These are phyloP conservation scores for Drosophila kurseongensis DNA, from an alignment of 1,140 invertebrate species.

Conservation along the genomic window DNA sequence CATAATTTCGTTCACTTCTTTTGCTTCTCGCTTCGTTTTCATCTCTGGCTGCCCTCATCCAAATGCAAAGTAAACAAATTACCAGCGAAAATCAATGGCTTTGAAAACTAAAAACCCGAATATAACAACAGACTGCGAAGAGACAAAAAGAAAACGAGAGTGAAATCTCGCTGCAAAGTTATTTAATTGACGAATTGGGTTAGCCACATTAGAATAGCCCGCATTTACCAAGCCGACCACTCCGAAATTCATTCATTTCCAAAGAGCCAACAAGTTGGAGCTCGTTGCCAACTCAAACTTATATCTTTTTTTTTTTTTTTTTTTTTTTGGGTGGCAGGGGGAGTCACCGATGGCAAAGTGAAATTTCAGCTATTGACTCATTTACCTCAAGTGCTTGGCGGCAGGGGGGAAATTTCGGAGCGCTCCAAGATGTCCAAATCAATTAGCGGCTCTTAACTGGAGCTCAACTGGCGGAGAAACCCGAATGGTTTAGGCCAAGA, in stretches of 20 bases:
- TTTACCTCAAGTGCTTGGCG: conserved; percentile 23
- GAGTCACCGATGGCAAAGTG: conserved; percentile 48
- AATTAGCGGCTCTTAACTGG: conserved; percentile 60
- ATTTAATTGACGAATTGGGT: conserved; percentile 68
- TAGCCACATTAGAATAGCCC: conserved; percentile 50
- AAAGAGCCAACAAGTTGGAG: conserved; percentile 25
- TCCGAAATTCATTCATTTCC: conserved; percentile 23
- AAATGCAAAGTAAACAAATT: conserved; percentile 47
- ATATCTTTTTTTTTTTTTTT: neutral
- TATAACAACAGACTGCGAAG: conserved; percentile 20
- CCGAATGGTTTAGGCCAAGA: neutral
- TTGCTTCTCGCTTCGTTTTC: conserved; percentile 17
- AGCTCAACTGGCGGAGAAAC: conserved; percentile 36
- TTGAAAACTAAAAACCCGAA: conserved; percentile 30
- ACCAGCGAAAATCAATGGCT: conserved; percentile 33
- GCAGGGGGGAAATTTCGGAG: neutral
- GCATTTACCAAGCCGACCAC: neutral
- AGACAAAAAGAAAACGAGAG: conserved; percentile 68
- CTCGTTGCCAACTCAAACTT: conserved; percentile 19
- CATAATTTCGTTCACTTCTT: conserved; percentile 72
- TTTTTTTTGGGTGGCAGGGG: conserved; percentile 3
- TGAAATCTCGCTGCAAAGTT: conserved; percentile 73
- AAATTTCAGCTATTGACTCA: conserved; percentile 59
- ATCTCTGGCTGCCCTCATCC: conserved; percentile 4
- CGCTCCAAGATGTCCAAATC: conserved; percentile 41